Evolutionary conservation across 2,113 vertebrate genomes (phyloP).

Genomic region (Butorides virescens): DNA sequence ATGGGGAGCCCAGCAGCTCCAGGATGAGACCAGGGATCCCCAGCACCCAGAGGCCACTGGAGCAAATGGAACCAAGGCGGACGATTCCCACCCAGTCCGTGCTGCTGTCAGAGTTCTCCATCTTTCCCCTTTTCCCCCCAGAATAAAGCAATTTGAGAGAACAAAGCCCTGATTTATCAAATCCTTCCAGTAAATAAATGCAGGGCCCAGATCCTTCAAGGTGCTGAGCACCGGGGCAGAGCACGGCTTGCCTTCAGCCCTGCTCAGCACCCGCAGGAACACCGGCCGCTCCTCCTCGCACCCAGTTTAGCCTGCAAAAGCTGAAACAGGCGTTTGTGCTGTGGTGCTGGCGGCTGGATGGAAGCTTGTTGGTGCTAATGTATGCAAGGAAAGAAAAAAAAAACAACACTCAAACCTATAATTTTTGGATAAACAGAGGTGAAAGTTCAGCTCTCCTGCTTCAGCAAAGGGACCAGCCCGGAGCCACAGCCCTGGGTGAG

Average conservation of each 20-base stretch:
- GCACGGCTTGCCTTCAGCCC: accelerated
- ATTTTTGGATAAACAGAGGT: not conserved
- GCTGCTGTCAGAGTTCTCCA: not conserved
- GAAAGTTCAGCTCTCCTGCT: not conserved
- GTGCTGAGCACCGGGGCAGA: not conserved
- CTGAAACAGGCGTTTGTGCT: not conserved
- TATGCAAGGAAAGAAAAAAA: not conserved
- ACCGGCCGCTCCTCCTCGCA: not conserved
- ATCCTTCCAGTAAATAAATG: not conserved
- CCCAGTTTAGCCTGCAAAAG: not conserved
- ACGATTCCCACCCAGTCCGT: accelerated
- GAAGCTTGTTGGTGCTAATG: not conserved
- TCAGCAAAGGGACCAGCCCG: not conserved
- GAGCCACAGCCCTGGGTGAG: not conserved
- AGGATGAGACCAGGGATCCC: accelerated
- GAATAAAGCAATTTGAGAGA: not conserved
- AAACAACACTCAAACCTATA: not conserved
- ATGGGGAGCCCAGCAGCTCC: not conserved
- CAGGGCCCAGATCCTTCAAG: not conserved
- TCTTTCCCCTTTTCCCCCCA: not conserved
- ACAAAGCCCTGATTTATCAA: not conserved
- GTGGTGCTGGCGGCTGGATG: not conserved
- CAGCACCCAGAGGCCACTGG: accelerated
- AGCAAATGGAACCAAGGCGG: not conserved
- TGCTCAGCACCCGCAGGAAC: not conserved